Evolutionary conservation across 2,888 invertebrate genomes (phyloP).

Genomic region (Drepanosiphum platanoidis): DNA sequence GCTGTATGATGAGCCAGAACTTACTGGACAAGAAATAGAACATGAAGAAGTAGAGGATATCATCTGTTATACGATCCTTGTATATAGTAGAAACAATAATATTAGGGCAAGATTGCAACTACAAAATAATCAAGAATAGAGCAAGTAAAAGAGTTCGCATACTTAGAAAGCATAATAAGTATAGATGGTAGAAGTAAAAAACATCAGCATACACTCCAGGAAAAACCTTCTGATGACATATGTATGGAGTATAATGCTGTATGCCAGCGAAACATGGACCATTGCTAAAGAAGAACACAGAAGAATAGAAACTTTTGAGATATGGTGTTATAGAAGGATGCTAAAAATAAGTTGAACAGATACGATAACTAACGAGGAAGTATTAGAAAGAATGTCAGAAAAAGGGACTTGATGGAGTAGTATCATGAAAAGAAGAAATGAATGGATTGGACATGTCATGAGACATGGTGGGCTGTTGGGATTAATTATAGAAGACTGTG

Average conservation of each 20-base stretch:
- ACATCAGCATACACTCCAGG: background rate
- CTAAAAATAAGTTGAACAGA: background rate
- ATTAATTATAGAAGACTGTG: background rate
- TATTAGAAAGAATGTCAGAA: background rate
- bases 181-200: background rate
- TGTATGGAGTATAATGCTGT: constrained; percentile 20
- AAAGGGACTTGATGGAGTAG: background rate
- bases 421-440: background rate
- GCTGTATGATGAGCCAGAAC: constrained; percentile 44
- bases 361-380: background rate
- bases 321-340: background rate
- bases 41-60: constrained; percentile 39
- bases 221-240: constrained; percentile 37
- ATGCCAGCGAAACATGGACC: background rate
- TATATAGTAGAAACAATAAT: constrained; percentile 28
- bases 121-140: background rate
- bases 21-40: constrained; percentile 28
- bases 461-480: background rate
- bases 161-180: constrained; percentile 32
- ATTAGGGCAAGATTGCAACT: constrained; percentile 11
- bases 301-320: background rate
- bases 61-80: constrained; percentile 7
- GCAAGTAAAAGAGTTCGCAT: constrained; percentile 39
- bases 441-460: background rate
- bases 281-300: background rate